A percentile compares a stretch with the other conserved stretches of the same genome.
Evolutionary conservation across 2,113 vertebrate species (phyloP).

Genomic region (Aix galericulata): DNA sequence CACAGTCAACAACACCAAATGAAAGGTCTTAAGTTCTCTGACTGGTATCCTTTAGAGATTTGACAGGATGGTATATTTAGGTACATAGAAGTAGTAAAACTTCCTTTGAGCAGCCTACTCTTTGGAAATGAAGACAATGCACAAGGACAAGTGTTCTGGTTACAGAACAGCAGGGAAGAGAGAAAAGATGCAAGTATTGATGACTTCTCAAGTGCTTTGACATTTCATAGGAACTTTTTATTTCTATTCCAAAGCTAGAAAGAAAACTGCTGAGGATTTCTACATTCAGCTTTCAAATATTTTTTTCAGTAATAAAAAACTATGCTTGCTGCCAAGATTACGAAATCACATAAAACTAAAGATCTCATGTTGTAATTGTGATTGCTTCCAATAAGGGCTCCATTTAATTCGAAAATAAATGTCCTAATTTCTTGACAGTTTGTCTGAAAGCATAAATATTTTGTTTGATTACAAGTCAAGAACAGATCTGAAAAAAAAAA

Average conservation of each 20-base stretch:
- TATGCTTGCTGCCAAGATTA: background rate
- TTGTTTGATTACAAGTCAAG: slow-evolving; percentile 48
- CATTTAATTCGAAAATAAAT: background rate
- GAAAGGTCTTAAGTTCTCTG: background rate
- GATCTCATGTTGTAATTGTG: background rate
- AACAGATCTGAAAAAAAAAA: slow-evolving; percentile 17
- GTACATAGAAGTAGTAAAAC: background rate
- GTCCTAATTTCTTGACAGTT: slow-evolving; percentile 52
- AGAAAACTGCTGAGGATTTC: rapidly evolving
- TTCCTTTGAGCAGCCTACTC: background rate
- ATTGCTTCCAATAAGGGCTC: background rate
- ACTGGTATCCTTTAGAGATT: background rate
- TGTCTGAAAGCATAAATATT: slow-evolving; percentile 44
- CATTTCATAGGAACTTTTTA: background rate
- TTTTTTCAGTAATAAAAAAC: background rate
- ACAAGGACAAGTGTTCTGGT: background rate
- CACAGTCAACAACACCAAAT: background rate
- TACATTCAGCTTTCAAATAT: background rate
- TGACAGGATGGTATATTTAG: background rate
- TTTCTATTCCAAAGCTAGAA: background rate
- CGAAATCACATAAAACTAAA: background rate
- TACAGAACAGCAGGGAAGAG: background rate
- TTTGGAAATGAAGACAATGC: background rate
- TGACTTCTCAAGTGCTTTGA: background rate
- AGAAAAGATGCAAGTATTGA: background rate